Base-by-base conservation (phyloP, 1,140 invertebrate species). In the Sitodiplosis mosellana region DNA sequence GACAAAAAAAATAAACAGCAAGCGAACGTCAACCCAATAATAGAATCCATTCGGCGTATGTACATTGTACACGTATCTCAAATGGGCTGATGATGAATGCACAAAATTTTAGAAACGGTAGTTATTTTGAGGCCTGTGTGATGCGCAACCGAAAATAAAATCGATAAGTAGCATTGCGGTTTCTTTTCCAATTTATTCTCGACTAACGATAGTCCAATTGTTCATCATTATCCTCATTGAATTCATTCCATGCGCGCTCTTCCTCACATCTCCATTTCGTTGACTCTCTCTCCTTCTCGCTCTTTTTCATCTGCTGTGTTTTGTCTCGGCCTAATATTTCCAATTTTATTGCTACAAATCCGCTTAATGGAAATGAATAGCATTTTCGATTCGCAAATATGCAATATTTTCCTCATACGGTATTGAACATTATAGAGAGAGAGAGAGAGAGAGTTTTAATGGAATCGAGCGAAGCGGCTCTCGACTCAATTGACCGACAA, bases 151-250 rank as follows among this genome's bases (percentile, higher is more conserved):
- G n/a, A 27, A 27, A 27, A 27, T 27, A 27, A 27, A 27, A 27
- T 27, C 27, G 27, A 27, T 27, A 27, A 27, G 27, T 27, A 27
- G 27, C 27, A 27, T 27, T 27, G 27, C 27, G 27, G 27, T 40
- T 40, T 40, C 37, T 40, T 40, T 40, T 40, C 42, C 27, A n/a
- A 44, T 22, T 22, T 22, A 44, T 44, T 19, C 42, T 22, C 42
- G 42, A 44, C 17, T 17, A 42, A 14, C 37, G 18, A 44, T 22
- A 44, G 20, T 44, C 20, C 10, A 22, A 22, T 44, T 22, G 11
- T 44, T 22, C 42, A 21, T 22, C 19, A 14, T 18, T 20, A 18
- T 7, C 12, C 21, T 44, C 42, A 22, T 44, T 22, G 20, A 44
- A 44, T 44, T 44, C 42, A 44, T 44, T 20, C 22, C 42, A 20